A percentile compares a stretch with the other conserved stretches of the same genome.
Evolutionary conservation across 2,888 invertebrate genomes (phyloP).

Genomic region (Drosophila quinaria): DNA sequence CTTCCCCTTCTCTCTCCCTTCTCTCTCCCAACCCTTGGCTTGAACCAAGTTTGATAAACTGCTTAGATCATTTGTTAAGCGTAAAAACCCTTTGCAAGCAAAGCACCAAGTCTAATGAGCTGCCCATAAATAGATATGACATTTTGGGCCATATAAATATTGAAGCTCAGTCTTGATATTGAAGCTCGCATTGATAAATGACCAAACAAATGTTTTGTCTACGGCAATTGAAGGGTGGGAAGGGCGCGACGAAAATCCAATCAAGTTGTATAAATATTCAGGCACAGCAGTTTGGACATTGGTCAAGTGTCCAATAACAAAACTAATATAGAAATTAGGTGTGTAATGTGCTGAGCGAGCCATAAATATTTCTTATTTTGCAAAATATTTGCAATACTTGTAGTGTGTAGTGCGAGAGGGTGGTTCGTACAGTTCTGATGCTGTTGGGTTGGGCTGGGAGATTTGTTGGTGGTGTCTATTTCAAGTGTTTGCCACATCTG

Average conservation of each 20-base stretch:
- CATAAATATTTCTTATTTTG: constrained; percentile 70
- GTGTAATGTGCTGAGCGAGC: constrained; percentile 80
- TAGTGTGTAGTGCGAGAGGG: constrained; percentile 40
- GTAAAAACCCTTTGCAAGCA: constrained; percentile 70
- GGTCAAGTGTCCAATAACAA: constrained; percentile 50
- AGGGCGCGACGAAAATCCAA: constrained; percentile 82
- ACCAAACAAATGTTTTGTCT: constrained; percentile 38
- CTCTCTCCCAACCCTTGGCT: not conserved
- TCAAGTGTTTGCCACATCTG: constrained; percentile 74
- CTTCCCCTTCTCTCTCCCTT: not conserved
- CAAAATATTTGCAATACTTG: constrained; percentile 52
- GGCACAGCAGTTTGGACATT: constrained; percentile 31
- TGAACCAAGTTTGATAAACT: constrained; percentile 19
- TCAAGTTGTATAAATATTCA: constrained; percentile 75
- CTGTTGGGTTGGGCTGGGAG: not conserved
- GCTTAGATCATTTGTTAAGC: constrained; percentile 65
- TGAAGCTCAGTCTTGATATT: constrained; percentile 4
- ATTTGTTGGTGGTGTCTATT: constrained; percentile 56
- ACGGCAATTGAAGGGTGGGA: too few species aligned
- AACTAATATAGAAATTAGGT: constrained; percentile 81
- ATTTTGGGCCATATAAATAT: constrained; percentile 54
- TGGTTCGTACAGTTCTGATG: constrained; percentile 21
- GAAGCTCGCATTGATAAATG: constrained; percentile 62
- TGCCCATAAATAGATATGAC: constrained; percentile 49
- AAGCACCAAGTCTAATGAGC: constrained; percentile 62